Base-by-base conservation (phyloP, 2,888 invertebrate species). In the Labia minor region DNA sequence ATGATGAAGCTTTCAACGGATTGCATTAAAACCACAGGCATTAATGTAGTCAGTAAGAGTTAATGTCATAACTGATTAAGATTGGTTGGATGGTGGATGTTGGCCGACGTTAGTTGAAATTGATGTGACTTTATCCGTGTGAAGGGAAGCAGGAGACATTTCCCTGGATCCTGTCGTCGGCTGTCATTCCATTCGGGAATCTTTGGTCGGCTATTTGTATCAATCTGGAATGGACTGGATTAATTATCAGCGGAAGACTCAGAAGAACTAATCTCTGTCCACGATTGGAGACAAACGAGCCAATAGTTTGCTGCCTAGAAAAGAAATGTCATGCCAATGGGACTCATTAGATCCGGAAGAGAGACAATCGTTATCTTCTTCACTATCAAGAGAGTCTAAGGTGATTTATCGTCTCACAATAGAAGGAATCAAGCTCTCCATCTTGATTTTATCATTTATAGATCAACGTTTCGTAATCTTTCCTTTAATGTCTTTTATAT, bases 61-160 rank as follows among this genome's bases (percentile, higher is more conserved):
- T 18, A 18, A 21, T 21, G 18, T 64, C 64, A 64, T 64, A 64
- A 65, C 70, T 76, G 76, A 77, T 77, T 76, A 77, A 77, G 77
- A 77, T 73, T 75, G 75, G 77, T 77, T 74, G 75, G 75, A n/a
- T n/a, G n/a, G n/a, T n/a, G n/a, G n/a, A 75, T 75, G 74, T 75
- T 76, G 76, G 76, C 75, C 76, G 76, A n/a, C 26, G 37, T 33
- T 65, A 65, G 65, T 65, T 76, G 76, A 77, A 77, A 77, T 77
- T 77, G 77, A 77, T 77, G 77, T 70, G 71, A 64, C 37, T 65
- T 37, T 21, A 20, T 20, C 69, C 76, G 75, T 80, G 80, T 79
- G 80, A 80, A 80, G 78, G 78, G 79, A 78, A 77, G 76, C 75
- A 73, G 72, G 73, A 72, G 76, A 76, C 74, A 73, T 77, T 79